Conservation (phyloP, 2,888 invertebrate genomes). For the Geophilus truncorum region DNA sequence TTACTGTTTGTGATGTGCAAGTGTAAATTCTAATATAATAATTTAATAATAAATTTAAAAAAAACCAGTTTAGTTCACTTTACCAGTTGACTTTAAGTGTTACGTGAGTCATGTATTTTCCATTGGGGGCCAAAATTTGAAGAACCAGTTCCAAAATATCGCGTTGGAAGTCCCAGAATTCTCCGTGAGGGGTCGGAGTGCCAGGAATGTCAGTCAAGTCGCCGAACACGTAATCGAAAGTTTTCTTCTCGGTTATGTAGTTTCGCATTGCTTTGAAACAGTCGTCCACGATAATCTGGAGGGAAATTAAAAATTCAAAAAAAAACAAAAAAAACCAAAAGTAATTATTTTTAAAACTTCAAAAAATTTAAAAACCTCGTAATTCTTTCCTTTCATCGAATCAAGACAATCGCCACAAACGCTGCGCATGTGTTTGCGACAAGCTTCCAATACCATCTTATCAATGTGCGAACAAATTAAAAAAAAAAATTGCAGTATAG, state of each 20-base stretch:
- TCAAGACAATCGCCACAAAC: constrained; percentile 85
- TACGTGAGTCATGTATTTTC: constrained; percentile 88
- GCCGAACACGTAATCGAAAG: constrained; percentile 87
- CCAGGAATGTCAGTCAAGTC: constrained; percentile 92
- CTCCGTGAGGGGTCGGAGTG: constrained; percentile 70
- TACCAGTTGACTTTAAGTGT: no score
- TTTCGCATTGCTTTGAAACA: constrained; percentile 75
- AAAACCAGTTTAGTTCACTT: no score
- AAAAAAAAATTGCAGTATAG: neutral
- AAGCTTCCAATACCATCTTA: constrained; percentile 81
- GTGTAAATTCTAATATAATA: no score
- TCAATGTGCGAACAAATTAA: constrained; percentile 61
- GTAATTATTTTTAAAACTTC: neutral
- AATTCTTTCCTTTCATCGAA: constrained; percentile 66
- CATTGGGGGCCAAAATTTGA: constrained; percentile 68
- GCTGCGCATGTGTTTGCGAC: constrained; percentile 72
- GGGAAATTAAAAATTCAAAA: constrained; percentile 25
- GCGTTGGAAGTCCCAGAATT: constrained; percentile 83
- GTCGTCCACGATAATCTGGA: constrained; percentile 79
- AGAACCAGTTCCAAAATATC: constrained; percentile 74
- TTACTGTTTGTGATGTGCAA: no score
- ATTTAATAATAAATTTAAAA: no score
- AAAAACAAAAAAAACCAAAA: no score
- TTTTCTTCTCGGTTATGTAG: constrained; percentile 62
- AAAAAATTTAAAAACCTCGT: constrained; percentile 58